Evolutionary conservation across 1,140 invertebrate species (phyloP).

Genomic region (Drosophila tropicalis): DNA sequence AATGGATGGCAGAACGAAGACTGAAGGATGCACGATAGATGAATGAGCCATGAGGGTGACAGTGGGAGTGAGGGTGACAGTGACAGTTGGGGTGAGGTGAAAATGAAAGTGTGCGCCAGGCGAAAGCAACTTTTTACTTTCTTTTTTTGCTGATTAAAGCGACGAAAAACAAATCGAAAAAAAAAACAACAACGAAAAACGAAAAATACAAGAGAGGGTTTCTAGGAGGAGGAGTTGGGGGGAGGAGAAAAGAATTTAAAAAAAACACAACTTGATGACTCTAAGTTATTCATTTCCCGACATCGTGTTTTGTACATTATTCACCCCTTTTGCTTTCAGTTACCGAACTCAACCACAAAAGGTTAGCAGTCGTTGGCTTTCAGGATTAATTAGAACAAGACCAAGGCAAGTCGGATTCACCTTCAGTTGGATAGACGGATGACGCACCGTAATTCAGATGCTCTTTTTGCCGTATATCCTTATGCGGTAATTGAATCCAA

Average conservation of each 20-base stretch:
- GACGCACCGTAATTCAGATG: conserved; percentile 27
- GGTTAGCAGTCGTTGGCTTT: conserved; percentile 8
- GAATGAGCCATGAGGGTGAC: neutral
- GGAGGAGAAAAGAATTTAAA: conserved; percentile 34
- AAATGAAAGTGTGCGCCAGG: conserved; percentile 1
- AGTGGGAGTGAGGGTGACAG: neutral
- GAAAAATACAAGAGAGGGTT: neutral
- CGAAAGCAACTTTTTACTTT: neutral
- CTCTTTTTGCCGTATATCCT: conserved; percentile 12
- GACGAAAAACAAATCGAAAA: neutral
- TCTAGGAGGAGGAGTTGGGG: neutral
- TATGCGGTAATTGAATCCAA: no score
- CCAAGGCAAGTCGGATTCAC: conserved; percentile 9
- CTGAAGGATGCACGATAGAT: conserved; percentile 1
- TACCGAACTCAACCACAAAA: conserved; percentile 1
- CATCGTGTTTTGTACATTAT: conserved; percentile 2
- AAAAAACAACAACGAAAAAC: neutral
- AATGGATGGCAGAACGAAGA: conserved; percentile 19
- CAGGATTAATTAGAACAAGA: conserved; percentile 27
- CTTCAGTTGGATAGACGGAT: no score
- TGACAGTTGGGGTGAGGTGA: neutral
- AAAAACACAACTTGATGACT: conserved; percentile 40
- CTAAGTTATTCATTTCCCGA: conserved; percentile 24
- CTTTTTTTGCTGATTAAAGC: conserved; percentile 4
- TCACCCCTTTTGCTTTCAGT: neutral